Percentiles rank a stretch among this genome's conserved stretches.
These are phyloP conservation scores for Lepidocyrtoides sp. DNA, from an alignment of 2,888 invertebrate genomes.

Conservation along the genomic window DNA sequence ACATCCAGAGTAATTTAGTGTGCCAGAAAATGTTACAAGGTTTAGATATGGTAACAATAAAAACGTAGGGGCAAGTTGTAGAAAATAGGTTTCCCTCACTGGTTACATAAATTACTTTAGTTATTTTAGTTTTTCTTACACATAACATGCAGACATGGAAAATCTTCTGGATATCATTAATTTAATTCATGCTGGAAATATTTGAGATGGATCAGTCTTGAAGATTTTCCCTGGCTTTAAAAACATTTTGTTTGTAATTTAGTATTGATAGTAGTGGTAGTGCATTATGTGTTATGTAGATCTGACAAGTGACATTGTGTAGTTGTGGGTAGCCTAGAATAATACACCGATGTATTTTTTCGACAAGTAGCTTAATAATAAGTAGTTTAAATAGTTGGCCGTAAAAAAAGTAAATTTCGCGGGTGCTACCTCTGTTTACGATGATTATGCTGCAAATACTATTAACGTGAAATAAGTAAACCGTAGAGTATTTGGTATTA, in stretches of 20 bases:
- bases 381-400: not conserved
- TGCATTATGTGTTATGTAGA: too few relatives aligned
- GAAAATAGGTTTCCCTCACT: not conserved
- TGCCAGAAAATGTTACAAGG: not conserved
- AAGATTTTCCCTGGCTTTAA: too few relatives aligned
- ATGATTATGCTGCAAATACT: conserved; percentile 2
- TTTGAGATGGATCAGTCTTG: too few relatives aligned
- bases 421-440: not conserved
- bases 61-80: not conserved
- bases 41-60: not conserved
- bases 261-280: too few relatives aligned
- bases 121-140: not conserved
- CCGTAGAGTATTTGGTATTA: not conserved
- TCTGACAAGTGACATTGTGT: too few relatives aligned
- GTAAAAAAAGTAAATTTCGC: not conserved
- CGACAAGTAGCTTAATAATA: not conserved
- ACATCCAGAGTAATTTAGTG: not conserved
- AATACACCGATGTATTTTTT: not conserved
- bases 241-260: too few relatives aligned
- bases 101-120: not conserved
- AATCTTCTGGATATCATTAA: not conserved
- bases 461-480: not conserved
- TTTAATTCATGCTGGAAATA: not conserved
- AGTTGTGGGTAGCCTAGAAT: too few relatives aligned
- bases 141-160: not conserved